These are phyloP conservation scores for Hoplostethus mediterraneus DNA, from an alignment of 2,797 vertebrate species.

Conservation along the genomic window DNA sequence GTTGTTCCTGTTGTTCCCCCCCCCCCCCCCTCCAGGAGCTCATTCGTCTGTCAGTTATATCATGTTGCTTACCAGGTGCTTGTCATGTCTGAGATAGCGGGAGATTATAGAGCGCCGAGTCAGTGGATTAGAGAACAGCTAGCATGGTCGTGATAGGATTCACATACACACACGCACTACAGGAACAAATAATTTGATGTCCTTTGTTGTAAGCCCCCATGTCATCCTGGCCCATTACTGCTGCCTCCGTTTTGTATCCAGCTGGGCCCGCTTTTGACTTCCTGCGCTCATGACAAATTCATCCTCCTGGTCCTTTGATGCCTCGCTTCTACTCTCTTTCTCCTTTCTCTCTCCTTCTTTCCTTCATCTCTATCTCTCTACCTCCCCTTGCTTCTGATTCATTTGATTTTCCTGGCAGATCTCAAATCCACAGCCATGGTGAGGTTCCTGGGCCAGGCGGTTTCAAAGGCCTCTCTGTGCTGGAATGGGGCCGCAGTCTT, in stretches of 20 bases:
- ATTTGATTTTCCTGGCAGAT: conserved; percentile 69
- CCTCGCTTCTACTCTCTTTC: conserved; percentile 34
- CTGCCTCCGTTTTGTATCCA: not conserved
- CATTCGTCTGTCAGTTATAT: not conserved
- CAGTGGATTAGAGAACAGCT: conserved; percentile 22
- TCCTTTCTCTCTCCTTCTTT: conserved; percentile 31
- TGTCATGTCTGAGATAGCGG: conserved; percentile 5
- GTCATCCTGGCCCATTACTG: not conserved
- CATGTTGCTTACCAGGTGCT: conserved; percentile 5
- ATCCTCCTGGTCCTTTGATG: conserved; percentile 17
- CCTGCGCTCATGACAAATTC: conserved; percentile 1
- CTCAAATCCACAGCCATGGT: conserved; percentile 51
- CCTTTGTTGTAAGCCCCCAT: conserved; percentile 4
- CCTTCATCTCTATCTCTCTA: conserved; percentile 38
- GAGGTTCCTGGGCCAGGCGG: conserved; percentile 67
- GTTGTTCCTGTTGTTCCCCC: not conserved
- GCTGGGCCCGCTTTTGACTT: conserved; percentile 6
- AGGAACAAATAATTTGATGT: not conserved
- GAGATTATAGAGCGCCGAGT: conserved; percentile 15
- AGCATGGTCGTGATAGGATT: conserved; percentile 15
- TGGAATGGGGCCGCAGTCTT: conserved; percentile 73
- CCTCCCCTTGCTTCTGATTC: conserved; percentile 63
- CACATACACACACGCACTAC: not conserved
- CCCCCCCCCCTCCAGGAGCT: no score
- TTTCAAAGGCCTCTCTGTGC: conserved; percentile 83